Evolutionary conservation across 2,113 vertebrate species (phyloP).

Genomic region (Salvelinus namaycush): DNA sequence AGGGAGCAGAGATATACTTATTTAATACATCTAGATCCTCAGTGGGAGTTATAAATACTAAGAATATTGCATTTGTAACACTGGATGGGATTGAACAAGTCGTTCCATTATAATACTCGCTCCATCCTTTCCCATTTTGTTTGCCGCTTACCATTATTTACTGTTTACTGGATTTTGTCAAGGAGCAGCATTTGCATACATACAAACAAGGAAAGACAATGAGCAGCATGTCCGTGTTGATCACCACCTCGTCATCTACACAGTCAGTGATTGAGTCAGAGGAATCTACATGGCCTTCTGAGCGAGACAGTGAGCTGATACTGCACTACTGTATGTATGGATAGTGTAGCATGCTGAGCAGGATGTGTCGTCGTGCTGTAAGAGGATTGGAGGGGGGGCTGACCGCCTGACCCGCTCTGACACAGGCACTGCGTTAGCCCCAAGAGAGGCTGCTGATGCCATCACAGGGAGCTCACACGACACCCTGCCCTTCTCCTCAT

Average conservation of each 20-base stretch:
- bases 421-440: slow-evolving; percentile 1
- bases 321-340: not conserved
- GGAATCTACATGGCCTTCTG: slow-evolving; percentile 23
- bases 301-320: not conserved
- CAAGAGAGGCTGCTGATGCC: slow-evolving; percentile 17
- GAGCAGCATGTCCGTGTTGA: not conserved
- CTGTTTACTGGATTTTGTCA: no score
- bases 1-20: not conserved
- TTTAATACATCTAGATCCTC: no score
- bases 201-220: no score
- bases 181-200: no score
- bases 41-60: no score
- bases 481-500: slow-evolving; percentile 15
- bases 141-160: no score
- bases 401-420: slow-evolving; percentile 33
- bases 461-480: slow-evolving; percentile 5
- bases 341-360: not conserved
- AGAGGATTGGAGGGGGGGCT: slow-evolving; percentile 53
- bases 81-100: no score
- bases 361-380: slow-evolving; percentile 38
- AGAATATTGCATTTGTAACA: no score
- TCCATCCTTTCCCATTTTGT: no score
- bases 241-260: slow-evolving; percentile 3
- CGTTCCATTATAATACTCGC: no score
- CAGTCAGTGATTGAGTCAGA: slow-evolving; percentile 21